Conservation (phyloP, 2,888 invertebrate species). For the Apamea crenata region DNA sequence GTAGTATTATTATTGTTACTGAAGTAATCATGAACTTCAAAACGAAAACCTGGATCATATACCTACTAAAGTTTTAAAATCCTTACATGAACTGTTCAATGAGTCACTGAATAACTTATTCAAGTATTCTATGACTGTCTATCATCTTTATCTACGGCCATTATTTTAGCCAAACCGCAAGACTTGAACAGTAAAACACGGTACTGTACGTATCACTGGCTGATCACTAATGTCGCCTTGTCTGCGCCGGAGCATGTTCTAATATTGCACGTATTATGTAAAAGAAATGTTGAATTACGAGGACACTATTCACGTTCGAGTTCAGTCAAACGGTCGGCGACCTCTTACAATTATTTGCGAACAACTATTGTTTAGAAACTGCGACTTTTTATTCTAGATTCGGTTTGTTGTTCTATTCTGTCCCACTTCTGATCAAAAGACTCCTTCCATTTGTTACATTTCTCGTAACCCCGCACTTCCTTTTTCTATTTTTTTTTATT, state of each 20-base stretch:
- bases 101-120: conserved; percentile 19
- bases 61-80: conserved; percentile 26
- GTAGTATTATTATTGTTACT: too few relatives aligned
- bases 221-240: conserved; percentile 47
- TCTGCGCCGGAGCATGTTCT: conserved; percentile 31
- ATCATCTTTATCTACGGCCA: conserved; percentile 52
- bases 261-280: conserved; percentile 72
- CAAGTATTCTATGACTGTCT: conserved; percentile 38
- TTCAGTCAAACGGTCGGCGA: conserved; percentile 76
- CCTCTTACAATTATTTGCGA: conserved; percentile 76
- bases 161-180: conserved; percentile 45
- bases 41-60: too few relatives aligned
- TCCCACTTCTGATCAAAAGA: background rate
- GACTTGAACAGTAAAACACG: conserved; percentile 45
- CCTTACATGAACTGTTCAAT: background rate
- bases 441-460: background rate
- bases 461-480: background rate
- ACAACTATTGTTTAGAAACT: conserved; percentile 64
- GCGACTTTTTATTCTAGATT: conserved; percentile 57
- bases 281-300: conserved; percentile 73
- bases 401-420: background rate
- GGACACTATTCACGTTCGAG: conserved; percentile 68
- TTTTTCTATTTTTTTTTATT: background rate
- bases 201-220: conserved; percentile 51
- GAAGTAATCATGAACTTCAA: too few relatives aligned